These are phyloP conservation scores for Drosophila koepferae DNA, from an alignment of 2,888 invertebrate genomes.

Conservation along the genomic window DNA sequence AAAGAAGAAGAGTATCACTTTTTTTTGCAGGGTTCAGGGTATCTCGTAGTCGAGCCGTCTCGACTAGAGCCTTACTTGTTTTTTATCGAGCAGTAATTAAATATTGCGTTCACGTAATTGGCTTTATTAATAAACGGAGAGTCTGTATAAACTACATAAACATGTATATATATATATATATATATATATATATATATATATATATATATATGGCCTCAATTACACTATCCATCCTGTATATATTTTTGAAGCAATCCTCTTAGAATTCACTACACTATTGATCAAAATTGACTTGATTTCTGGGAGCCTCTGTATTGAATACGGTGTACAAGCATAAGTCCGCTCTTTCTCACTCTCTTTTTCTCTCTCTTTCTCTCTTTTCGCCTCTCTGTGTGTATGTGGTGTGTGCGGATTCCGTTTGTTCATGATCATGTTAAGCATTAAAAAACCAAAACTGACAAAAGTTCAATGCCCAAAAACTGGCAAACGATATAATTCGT, in stretches of 20 bases:
- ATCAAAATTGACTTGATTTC: neutral
- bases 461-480: conserved; percentile 68
- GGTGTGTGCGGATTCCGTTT: conserved; percentile 28
- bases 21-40: no score
- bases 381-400: no score
- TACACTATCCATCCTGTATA: neutral
- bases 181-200: neutral
- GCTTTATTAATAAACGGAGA: conserved; percentile 36
- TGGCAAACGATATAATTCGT: conserved; percentile 52
- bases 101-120: conserved; percentile 68
- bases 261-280: neutral
- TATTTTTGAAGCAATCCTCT: neutral
- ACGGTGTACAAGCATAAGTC: neutral
- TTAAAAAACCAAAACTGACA: conserved; percentile 36
- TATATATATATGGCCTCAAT: neutral
- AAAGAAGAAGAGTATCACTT: no score
- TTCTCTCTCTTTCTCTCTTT: no score
- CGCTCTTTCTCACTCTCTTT: neutral
- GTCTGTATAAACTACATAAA: neutral
- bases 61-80: neutral
- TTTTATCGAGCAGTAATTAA: conserved; percentile 60
- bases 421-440: conserved; percentile 55
- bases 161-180: no score
- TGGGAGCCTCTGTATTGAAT: no score
- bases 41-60: no score